Percentiles rank a stretch among this genome's conserved stretches.
Evolutionary conservation across 2,888 invertebrate species (phyloP).

Genomic region (Ptychoptera contaminata): DNA sequence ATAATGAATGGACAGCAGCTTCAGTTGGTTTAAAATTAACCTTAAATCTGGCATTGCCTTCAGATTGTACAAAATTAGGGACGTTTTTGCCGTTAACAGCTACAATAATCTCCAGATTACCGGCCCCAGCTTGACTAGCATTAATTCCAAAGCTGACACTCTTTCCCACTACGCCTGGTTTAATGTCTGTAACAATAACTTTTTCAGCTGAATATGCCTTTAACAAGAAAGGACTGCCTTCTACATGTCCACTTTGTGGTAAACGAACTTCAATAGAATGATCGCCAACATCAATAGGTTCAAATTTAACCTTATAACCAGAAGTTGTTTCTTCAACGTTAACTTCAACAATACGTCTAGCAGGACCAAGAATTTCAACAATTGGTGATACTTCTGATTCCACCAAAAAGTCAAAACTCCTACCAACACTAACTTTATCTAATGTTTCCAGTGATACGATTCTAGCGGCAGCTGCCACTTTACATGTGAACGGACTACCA

Average conservation of each 20-base stretch:
- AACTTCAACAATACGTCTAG: slow-evolving; percentile 52
- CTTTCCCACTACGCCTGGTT: slow-evolving; percentile 77
- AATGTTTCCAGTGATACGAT: slow-evolving; percentile 70
- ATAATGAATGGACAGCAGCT: slow-evolving; percentile 78
- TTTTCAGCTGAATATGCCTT: slow-evolving; percentile 92
- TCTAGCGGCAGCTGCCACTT: slow-evolving; percentile 60
- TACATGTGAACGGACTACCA: slow-evolving; percentile 41
- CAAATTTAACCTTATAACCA: slow-evolving; percentile 50
- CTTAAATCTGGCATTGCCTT: slow-evolving; percentile 90
- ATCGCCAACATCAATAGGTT: slow-evolving; percentile 82
- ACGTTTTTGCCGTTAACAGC: slow-evolving; percentile 93
- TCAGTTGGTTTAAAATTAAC: slow-evolving; percentile 93
- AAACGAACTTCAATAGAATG: slow-evolving; percentile 68
- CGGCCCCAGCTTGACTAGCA: slow-evolving; percentile 73
- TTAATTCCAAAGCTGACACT: slow-evolving; percentile 89
- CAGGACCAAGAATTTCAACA: slow-evolving; percentile 66
- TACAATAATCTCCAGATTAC: slow-evolving; percentile 94
- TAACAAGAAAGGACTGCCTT: slow-evolving; percentile 88
- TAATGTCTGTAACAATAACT: slow-evolving; percentile 89
- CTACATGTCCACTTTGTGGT: slow-evolving; percentile 61
- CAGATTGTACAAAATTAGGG: slow-evolving; percentile 94
- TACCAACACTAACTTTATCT: slow-evolving; percentile 80
- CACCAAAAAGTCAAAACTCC: slow-evolving; percentile 68
- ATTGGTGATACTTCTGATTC: slow-evolving; percentile 71
- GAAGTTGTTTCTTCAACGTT: slow-evolving; percentile 31